phyloP scores from a whole-genome alignment of 2,797 vertebrate species.

The Xenops minutus region DNA sequence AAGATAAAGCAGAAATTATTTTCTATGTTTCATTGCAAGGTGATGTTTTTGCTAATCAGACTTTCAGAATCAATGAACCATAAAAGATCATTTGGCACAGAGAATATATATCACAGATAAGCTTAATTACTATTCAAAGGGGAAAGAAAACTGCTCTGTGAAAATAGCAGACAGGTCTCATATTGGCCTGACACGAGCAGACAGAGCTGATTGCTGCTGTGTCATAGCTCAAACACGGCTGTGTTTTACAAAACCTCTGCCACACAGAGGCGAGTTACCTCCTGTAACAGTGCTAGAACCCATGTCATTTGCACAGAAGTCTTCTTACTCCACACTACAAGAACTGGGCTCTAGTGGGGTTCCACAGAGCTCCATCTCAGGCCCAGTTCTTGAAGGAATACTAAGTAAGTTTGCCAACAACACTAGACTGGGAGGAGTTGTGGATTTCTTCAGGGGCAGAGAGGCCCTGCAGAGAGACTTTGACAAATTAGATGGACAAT shows the following conservation, averaged over 20 bases:
- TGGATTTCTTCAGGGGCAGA: rapidly evolving
- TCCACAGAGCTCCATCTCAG: background rate
- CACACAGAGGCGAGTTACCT: background rate
- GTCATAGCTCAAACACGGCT: background rate
- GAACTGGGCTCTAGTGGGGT: background rate
- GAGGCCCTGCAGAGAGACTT: background rate
- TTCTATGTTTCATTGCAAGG: background rate
- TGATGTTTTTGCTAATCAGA: conserved; percentile 3
- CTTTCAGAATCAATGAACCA: background rate
- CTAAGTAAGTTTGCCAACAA: background rate
- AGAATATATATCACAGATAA: background rate
- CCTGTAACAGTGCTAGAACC: background rate
- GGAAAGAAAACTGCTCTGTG: background rate
- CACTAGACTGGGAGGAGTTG: background rate
- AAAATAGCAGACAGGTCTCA: background rate
- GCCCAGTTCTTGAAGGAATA: background rate
- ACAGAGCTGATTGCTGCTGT: background rate
- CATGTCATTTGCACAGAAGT: background rate
- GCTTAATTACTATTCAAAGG: background rate
- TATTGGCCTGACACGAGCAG: background rate
- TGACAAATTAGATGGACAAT: rapidly evolving
- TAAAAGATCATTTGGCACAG: background rate
- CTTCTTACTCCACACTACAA: background rate
- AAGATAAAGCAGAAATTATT: conserved; percentile 17
- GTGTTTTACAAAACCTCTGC: background rate